phyloP scores from a whole-genome alignment of 2,797 vertebrate genomes.

The Apodemus agrarius region DNA sequence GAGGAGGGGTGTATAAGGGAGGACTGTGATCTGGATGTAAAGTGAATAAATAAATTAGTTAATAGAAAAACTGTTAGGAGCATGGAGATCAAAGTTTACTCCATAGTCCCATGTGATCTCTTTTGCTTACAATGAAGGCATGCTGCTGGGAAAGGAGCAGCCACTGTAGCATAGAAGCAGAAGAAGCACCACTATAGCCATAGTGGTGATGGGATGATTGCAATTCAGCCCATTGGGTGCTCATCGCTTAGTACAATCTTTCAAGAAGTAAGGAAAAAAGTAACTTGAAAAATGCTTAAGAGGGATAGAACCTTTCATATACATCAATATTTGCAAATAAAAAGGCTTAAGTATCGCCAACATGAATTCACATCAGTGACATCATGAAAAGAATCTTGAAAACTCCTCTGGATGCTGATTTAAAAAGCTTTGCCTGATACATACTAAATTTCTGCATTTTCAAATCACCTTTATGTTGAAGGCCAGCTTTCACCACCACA shows the following conservation, averaged over 20 bases:
- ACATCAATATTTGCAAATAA: neutral
- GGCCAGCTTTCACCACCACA: no score
- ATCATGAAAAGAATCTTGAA: neutral
- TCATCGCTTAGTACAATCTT: neutral
- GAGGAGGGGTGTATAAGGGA: no score
- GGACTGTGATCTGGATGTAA: no score
- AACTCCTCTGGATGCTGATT: neutral
- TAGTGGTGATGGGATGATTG: no score
- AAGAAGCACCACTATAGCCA: no score
- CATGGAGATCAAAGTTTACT: neutral
- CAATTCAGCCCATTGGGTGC: neutral
- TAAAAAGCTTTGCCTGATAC: neutral
- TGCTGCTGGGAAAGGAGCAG: accelerated
- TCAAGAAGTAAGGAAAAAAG: neutral
- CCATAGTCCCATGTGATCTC: accelerated
- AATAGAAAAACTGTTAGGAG: neutral
- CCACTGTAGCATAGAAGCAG: accelerated
- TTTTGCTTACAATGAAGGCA: neutral
- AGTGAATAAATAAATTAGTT: no score
- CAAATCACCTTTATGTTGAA: neutral
- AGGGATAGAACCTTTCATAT: neutral
- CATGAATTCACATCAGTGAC: neutral
- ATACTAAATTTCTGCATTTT: neutral
- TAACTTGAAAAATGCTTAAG: neutral
- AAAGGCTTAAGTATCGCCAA: neutral